These are phyloP conservation scores for Crypturellus undulatus DNA, from an alignment of 2,113 vertebrate species.

Conservation along the genomic window DNA sequence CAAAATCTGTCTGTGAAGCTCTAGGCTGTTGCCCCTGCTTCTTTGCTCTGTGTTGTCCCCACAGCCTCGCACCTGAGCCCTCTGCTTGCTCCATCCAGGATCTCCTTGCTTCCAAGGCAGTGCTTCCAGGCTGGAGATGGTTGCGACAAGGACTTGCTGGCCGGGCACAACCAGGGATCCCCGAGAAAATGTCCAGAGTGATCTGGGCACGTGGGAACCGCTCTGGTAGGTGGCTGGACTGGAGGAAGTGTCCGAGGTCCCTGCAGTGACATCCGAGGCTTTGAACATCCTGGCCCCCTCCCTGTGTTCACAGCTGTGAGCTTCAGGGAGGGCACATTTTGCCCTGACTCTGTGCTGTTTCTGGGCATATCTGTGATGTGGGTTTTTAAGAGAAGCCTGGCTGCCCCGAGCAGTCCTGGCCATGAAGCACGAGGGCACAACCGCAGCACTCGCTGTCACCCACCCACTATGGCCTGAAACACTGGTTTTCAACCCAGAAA, in stretches of 20 bases:
- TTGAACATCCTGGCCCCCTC: background rate
- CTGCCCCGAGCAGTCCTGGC: accelerated
- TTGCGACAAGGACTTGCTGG: background rate
- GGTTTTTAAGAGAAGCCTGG: background rate
- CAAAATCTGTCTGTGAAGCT: background rate
- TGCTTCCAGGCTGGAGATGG: background rate
- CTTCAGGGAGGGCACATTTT: background rate
- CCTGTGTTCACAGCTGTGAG: background rate
- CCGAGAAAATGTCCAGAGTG: background rate
- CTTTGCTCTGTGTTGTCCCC: accelerated
- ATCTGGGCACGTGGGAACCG: background rate
- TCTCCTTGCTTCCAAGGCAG: background rate
- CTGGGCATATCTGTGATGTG: background rate
- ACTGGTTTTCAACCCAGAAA: background rate
- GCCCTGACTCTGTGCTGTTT: background rate
- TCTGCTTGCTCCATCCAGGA: background rate
- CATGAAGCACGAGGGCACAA: background rate
- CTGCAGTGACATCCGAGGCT: background rate
- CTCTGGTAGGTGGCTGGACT: background rate
- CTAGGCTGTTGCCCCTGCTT: background rate
- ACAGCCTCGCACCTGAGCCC: background rate
- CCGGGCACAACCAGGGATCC: background rate
- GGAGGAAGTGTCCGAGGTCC: background rate
- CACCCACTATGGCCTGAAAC: background rate
- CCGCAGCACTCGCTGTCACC: background rate